These are phyloP conservation scores for Chaetorhynchus papuensis DNA, from an alignment of 2,113 vertebrate genomes.

Conservation along the genomic window DNA sequence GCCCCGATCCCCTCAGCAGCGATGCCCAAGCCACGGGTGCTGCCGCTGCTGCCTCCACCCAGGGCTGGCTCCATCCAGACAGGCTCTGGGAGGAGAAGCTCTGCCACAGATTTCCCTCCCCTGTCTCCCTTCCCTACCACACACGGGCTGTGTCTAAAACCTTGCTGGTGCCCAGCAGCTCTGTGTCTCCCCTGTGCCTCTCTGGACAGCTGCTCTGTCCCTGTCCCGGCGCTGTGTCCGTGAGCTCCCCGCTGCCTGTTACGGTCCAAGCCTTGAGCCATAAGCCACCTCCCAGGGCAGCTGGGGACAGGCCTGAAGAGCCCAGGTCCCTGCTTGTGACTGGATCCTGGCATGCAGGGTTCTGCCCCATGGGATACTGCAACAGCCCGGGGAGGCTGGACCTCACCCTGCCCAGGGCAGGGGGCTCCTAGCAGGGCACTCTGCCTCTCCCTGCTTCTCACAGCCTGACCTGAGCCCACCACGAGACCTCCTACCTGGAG, in stretches of 20 bases:
- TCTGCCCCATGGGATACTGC: background rate
- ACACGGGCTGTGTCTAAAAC: accelerated
- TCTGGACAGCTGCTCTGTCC: background rate
- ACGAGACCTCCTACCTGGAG: background rate
- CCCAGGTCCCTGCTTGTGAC: background rate
- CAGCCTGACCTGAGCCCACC: accelerated
- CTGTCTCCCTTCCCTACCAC: accelerated
- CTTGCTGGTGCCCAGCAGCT: background rate
- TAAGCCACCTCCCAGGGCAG: background rate
- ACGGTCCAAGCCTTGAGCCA: accelerated
- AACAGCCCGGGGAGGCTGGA: background rate
- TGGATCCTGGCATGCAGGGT: background rate
- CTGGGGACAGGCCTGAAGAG: too few species aligned
- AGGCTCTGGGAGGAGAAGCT: background rate
- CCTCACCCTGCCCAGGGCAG: background rate
- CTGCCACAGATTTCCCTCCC: background rate
- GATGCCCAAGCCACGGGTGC: background rate
- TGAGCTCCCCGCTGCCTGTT: background rate
- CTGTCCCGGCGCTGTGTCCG: accelerated
- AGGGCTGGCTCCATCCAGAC: accelerated
- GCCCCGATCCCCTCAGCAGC: background rate
- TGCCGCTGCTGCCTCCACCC: accelerated
- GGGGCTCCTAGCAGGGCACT: accelerated
- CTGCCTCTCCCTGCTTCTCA: background rate
- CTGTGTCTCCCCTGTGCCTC: background rate